Conservation (phyloP, 2,797 vertebrate genomes). For the Oryzias sinensis region DNA sequence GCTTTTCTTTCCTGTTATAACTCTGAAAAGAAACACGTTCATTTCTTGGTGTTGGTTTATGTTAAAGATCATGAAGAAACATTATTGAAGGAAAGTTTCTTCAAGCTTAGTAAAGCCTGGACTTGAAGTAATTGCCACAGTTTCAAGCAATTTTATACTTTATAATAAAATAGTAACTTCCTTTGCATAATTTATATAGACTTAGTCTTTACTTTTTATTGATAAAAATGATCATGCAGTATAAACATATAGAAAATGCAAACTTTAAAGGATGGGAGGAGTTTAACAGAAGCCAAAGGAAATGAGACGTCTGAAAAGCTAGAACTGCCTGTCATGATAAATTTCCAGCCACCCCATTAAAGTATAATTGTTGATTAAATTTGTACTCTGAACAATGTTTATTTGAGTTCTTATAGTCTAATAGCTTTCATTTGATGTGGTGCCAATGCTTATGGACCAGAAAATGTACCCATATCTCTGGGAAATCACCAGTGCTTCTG, state of each 20-base stretch:
- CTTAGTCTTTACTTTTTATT: too few relatives aligned
- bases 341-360: slow-evolving; percentile 28
- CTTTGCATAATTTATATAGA: too few relatives aligned
- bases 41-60: slow-evolving; percentile 10
- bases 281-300: slow-evolving; percentile 7
- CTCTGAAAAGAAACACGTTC: slow-evolving; percentile 19
- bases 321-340: slow-evolving; percentile 26
- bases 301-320: slow-evolving; percentile 3
- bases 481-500: slow-evolving; percentile 59
- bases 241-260: too few relatives aligned
- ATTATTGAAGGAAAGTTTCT: not conserved
- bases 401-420: slow-evolving; percentile 44
- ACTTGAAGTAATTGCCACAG: too few relatives aligned
- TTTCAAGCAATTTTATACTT: too few relatives aligned
- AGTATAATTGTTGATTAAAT: slow-evolving; percentile 41
- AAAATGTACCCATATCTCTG: slow-evolving; percentile 58
- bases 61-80: slow-evolving; percentile 6
- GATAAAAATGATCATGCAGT: too few relatives aligned
- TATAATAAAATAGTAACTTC: too few relatives aligned
- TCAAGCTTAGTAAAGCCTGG: too few relatives aligned
- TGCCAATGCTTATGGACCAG: slow-evolving; percentile 45
- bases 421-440: slow-evolving; percentile 49
- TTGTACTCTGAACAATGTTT: slow-evolving; percentile 48
- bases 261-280: not conserved
- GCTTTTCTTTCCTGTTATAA: not conserved